Evolutionary conservation across 2,113 vertebrate genomes (phyloP).

Genomic region (Leptocoma aspasia): DNA sequence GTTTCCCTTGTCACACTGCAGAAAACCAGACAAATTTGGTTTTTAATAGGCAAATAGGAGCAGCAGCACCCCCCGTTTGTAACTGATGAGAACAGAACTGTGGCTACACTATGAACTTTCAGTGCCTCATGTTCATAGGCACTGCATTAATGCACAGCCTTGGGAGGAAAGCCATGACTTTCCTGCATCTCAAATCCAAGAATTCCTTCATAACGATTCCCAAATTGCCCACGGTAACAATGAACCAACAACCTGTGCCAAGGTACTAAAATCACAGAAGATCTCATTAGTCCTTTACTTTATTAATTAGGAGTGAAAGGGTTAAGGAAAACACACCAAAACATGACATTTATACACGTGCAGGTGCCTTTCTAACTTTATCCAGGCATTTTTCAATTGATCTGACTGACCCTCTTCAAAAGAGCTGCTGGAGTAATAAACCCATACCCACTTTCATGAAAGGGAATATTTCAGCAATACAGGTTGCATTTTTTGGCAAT

Average conservation of each 20-base stretch:
- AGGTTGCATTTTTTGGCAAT: not conserved
- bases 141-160: no score
- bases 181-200: not conserved
- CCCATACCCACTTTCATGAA: not conserved
- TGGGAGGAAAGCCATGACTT: not conserved
- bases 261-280: not conserved
- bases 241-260: not conserved
- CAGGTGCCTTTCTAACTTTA: not conserved
- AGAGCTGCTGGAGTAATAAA: not conserved
- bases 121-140: rapidly evolving
- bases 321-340: not conserved
- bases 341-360: not conserved
- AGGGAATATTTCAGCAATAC: slow-evolving; percentile 25
- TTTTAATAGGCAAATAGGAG: not conserved
- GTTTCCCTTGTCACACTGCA: not conserved
- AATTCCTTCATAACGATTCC: not conserved
- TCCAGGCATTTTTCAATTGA: not conserved
- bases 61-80: not conserved
- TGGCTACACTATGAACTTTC: not conserved
- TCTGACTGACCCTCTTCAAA: not conserved
- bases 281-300: not conserved
- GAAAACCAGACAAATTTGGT: not conserved
- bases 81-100: not conserved
- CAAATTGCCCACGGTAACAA: rapidly evolving
- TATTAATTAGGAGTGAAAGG: not conserved